Evolutionary conservation across 2,888 invertebrate species (phyloP).

Genomic region (Phasia obesa): DNA sequence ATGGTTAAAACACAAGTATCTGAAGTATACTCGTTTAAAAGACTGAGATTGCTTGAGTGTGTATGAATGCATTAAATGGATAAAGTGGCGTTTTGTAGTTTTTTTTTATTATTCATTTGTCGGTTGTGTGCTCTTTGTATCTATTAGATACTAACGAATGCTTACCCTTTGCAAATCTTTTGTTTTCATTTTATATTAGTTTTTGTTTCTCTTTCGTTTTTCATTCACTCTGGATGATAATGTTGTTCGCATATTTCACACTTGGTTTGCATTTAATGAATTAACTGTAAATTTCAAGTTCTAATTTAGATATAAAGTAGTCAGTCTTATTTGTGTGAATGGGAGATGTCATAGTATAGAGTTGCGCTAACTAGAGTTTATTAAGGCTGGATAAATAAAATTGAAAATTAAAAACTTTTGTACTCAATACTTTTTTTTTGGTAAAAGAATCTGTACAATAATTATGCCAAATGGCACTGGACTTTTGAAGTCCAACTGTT

Average conservation of each 20-base stretch:
- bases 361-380: no score
- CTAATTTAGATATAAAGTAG: slow-evolving; percentile 47
- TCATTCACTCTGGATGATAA: slow-evolving; percentile 56
- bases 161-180: slow-evolving; percentile 34
- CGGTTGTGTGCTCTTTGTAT: slow-evolving; percentile 16
- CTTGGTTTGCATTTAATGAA: slow-evolving; percentile 78
- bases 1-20: slow-evolving; percentile 5
- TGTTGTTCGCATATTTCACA: slow-evolving; percentile 76
- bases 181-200: background rate
- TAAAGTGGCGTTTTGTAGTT: slow-evolving; percentile 47
- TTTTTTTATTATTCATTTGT: slow-evolving; percentile 15
- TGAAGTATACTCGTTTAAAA: background rate
- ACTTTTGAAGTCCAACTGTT: no score
- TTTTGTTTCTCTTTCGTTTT: slow-evolving; percentile 7
- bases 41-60: background rate
- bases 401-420: no score
- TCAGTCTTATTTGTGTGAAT: no score
- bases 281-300: slow-evolving; percentile 78
- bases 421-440: no score
- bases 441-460: no score
- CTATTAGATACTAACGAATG: slow-evolving; percentile 20
- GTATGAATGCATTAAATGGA: background rate
- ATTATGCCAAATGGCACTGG: no score
- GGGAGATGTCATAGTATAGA: no score
- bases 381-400: no score